phyloP scores from a whole-genome alignment of 2,888 invertebrate species.

The Nemoura dubitans region DNA sequence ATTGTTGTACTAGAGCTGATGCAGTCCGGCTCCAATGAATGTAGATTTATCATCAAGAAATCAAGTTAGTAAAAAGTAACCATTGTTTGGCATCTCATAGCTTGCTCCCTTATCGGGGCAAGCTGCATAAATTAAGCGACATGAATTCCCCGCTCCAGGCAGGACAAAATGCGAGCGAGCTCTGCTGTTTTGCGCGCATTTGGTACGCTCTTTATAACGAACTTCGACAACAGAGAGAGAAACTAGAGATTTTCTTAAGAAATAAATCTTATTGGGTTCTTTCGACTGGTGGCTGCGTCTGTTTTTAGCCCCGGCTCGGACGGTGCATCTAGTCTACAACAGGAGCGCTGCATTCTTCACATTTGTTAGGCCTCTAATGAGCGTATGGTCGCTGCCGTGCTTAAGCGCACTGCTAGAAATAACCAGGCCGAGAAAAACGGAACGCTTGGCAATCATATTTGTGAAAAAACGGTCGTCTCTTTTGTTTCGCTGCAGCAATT shows the following conservation, averaged over 20 bases:
- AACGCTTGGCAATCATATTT: not conserved
- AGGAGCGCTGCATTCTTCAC: conserved; percentile 8
- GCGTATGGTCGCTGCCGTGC: not conserved
- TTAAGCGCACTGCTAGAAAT: not conserved
- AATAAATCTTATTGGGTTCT: conserved; percentile 29
- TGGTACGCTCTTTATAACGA: conserved; percentile 23
- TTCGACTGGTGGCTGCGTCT: not conserved
- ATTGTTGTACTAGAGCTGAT: conserved; percentile 25
- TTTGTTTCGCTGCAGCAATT: not conserved
- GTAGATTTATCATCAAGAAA: conserved; percentile 37
- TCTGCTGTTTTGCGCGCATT: not conserved
- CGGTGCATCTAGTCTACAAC: too few relatives aligned
- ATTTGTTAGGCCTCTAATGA: conserved; percentile 26
- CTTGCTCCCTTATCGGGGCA: conserved; percentile 47
- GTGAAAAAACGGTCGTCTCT: not conserved
- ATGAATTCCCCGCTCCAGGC: not conserved
- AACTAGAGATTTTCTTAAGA: conserved; percentile 20
- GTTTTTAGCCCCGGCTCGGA: conserved; percentile 9
- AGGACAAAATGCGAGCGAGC: not conserved
- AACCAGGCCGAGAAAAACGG: not conserved
- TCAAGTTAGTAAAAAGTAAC: conserved; percentile 42
- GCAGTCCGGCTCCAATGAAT: not conserved
- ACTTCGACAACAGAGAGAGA: conserved; percentile 37
- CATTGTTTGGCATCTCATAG: conserved; percentile 46
- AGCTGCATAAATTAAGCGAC: conserved; percentile 45